phyloP scores from a whole-genome alignment of 2,797 vertebrate species.

The Labeo calbasu region DNA sequence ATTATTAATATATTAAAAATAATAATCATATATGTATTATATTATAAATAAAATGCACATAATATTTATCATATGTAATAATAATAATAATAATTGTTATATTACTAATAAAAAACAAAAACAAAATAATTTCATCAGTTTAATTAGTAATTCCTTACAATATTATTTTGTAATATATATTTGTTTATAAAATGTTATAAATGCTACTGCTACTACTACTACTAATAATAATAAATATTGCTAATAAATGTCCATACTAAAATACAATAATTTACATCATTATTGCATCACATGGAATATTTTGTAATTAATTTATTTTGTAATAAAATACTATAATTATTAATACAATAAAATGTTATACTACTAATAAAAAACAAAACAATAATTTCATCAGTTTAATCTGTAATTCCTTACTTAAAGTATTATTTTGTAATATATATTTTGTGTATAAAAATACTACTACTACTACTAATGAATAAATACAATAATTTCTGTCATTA shows the following conservation, averaged over 20 bases:
- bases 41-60: neutral
- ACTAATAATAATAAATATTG: neutral
- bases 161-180: neutral
- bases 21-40: no score
- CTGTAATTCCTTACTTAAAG: no score
- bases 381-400: no score
- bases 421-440: neutral
- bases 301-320: neutral
- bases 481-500: neutral
- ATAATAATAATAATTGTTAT: neutral
- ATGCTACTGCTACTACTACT: no score
- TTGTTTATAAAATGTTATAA: neutral
- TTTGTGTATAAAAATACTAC: no score
- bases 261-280: neutral
- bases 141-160: neutral
- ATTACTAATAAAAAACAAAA: neutral
- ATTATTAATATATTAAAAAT: neutral
- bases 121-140: neutral
- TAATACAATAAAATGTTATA: neutral
- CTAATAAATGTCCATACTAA: neutral
- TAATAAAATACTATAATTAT: neutral
- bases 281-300: neutral
- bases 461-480: neutral
- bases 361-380: no score
- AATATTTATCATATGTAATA: neutral